Evolutionary conservation across 23 tunicate species (phyloP).

Genomic region (Oikopleura dioica): DNA sequence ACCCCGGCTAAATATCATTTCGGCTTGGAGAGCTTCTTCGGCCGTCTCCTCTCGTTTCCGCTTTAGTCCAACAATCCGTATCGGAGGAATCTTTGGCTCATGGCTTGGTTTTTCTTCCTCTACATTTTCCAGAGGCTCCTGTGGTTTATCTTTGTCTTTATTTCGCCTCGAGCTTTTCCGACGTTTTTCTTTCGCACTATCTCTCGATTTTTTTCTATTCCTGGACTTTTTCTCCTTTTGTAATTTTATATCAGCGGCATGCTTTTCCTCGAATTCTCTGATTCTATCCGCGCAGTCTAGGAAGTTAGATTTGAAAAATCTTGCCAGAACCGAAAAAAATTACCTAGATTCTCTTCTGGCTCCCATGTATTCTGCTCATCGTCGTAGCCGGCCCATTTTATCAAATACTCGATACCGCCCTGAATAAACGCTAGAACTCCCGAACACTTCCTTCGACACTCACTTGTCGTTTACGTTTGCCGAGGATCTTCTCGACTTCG

Average conservation of each 20-base stretch:
- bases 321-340: not conserved
- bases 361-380: not conserved
- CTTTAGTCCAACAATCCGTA: too few relatives aligned
- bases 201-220: not conserved
- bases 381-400: not conserved
- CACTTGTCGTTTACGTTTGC: not conserved
- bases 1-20: too few relatives aligned
- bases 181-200: not conserved
- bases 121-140: too few relatives aligned
- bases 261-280: not conserved
- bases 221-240: too few relatives aligned
- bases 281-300: not conserved
- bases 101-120: too few relatives aligned
- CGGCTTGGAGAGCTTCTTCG: too few relatives aligned
- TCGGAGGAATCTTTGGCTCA: too few relatives aligned
- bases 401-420: not conserved
- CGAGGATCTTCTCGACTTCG: not conserved
- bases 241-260: too few relatives aligned
- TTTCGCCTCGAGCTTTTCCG: too few relatives aligned
- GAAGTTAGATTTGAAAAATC: not conserved
- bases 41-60: not conserved
- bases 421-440: too few relatives aligned
- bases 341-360: not conserved
- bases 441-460: too few relatives aligned
- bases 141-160: too few relatives aligned